Base-by-base conservation (phyloP, 2,113 vertebrate genomes). In the Ellobius talpinus region DNA sequence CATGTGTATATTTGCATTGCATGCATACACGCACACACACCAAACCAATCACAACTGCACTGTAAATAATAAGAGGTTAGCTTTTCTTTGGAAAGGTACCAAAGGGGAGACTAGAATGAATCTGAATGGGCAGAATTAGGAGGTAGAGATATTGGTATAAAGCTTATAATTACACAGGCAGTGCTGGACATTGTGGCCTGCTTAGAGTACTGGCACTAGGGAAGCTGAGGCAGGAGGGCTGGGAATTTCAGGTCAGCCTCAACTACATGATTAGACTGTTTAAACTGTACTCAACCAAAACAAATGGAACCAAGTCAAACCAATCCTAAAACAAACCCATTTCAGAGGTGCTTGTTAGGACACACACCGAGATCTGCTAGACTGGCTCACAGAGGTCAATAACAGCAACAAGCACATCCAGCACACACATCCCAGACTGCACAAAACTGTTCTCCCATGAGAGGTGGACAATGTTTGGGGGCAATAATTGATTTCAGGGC, bases 401-500 rank as follows among this genome's bases (percentile, higher is more conserved):
- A 47, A 19, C 31, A 86, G 58, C 39, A 70, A 63, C 23, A 33
- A 90, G 45, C 4, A 52, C 31, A 81, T 33, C 5, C 11, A 72
- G 61, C 84, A 55, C 16, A 70, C 39, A 73, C 55, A 52, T 50
- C 31, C 36, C 79, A 10, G 55, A 24, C 50, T 88, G 39, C 61
- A 94, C 89, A 84, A 68, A 45, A 50, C 1, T 16, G 31, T 79
- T 74, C 47, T 90, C 87, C 65, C 73, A 29, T 52, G 42, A 90
- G 79, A 96, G 23, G 70, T 42, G 36, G 13, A 42, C 3, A 24
- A 47, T 19, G 31, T 45, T 61, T 70, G 55, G 42, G 78, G 55
- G n/a, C 93, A 86, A 85, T 42, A 39, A n/a, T n/a, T 66, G 63
- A 90, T 42, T 85, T 47, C 78, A 81, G 16, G 45, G 19, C 68